A percentile compares a stretch with the other conserved stretches of the same genome.
phyloP scores from a whole-genome alignment of 1,140 invertebrate genomes.

The Tetragonula clypearis region DNA sequence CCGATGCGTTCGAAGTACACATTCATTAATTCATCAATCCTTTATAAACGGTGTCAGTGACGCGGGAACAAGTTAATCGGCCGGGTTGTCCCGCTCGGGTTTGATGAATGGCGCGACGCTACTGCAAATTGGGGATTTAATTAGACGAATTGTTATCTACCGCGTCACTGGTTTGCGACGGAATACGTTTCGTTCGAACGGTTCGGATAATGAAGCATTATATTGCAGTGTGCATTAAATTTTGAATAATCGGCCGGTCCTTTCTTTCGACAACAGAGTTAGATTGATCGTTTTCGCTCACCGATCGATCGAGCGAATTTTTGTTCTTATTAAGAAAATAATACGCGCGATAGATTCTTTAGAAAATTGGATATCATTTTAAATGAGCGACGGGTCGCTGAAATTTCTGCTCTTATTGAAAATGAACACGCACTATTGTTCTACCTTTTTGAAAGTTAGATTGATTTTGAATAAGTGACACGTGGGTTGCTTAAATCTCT shows the following conservation, averaged over 20 bases:
- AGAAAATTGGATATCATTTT: no score
- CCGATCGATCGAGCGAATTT: no score
- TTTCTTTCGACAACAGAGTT: background rate
- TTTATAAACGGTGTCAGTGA: background rate
- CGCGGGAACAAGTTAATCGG: background rate
- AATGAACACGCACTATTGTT: no score
- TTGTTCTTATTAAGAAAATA: no score
- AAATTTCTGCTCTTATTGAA: no score
- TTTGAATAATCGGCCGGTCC: background rate
- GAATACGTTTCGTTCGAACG: background rate
- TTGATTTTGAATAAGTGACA: no score
- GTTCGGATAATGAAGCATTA: background rate
- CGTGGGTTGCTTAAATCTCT: no score
- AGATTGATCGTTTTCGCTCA: no score
- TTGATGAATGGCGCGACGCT: background rate
- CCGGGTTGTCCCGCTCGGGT: background rate
- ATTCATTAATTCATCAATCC: constrained; percentile 8
- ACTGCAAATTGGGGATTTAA: constrained; percentile 15
- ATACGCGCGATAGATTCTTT: no score
- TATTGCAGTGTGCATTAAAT: background rate
- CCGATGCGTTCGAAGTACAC: background rate
- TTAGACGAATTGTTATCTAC: constrained; percentile 22
- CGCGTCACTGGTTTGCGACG: background rate
- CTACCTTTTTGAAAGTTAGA: no score
- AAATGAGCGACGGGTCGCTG: no score